phyloP scores from a whole-genome alignment of 1,140 invertebrate species.

The Ips typographus region DNA sequence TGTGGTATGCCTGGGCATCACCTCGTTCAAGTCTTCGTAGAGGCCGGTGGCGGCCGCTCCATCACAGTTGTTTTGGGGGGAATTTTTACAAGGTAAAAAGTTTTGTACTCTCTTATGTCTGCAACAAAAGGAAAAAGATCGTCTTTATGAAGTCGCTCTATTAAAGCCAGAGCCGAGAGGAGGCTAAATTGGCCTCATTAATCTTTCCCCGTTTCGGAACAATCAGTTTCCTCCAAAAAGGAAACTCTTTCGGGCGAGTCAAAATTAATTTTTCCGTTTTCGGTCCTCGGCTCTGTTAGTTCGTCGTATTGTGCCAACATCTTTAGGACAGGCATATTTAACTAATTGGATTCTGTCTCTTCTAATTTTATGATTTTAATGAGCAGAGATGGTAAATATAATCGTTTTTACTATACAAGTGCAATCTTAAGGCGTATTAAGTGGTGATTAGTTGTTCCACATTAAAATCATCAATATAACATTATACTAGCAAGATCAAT shows the following conservation, averaged over 20 bases:
- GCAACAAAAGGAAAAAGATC: constrained; percentile 49
- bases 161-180: constrained; percentile 1
- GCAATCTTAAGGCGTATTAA: too few relatives aligned
- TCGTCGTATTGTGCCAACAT: too few relatives aligned
- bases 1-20: constrained; percentile 52
- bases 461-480: too few relatives aligned
- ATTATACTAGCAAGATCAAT: too few relatives aligned
- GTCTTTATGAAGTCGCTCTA: background rate
- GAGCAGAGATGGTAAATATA: too few relatives aligned
- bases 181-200: constrained; percentile 3
- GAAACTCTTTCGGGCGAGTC: background rate
- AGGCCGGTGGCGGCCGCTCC: constrained; percentile 51
- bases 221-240: background rate
- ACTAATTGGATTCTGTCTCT: too few relatives aligned
- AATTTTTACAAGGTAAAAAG: constrained; percentile 68
- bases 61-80: constrained; percentile 58
- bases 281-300: background rate
- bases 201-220: constrained; percentile 1
- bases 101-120: constrained; percentile 73
- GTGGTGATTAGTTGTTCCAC: too few relatives aligned
- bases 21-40: constrained; percentile 65
- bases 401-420: too few relatives aligned
- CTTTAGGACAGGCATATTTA: too few relatives aligned
- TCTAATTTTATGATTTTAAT: too few relatives aligned
- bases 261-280: constrained; percentile 14